A percentile compares a stretch with the other conserved stretches of the same genome.
phyloP scores from a whole-genome alignment of 2,113 vertebrate species.

The Sapayoa aenigma region DNA sequence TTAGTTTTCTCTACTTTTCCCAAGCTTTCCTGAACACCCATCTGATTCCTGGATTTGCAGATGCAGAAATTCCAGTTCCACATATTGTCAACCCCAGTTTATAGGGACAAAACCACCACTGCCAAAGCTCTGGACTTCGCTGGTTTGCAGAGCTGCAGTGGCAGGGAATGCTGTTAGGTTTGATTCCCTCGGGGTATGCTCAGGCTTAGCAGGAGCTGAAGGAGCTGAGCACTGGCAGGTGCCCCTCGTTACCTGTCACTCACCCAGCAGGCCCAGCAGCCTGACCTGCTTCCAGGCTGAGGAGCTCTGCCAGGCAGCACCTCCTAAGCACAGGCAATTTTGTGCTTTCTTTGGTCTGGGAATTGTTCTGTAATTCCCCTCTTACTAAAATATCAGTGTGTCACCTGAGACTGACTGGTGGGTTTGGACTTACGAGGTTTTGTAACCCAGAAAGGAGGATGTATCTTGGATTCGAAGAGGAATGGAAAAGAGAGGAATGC shows the following conservation, averaged over 20 bases:
- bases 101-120: not conserved
- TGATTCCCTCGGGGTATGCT: not conserved
- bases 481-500: not conserved
- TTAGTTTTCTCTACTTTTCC: not conserved
- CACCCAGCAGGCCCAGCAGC: not conserved
- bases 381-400: not conserved
- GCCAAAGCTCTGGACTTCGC: not conserved
- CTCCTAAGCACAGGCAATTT: accelerated
- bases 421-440: not conserved
- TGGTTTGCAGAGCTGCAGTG: not conserved
- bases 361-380: accelerated
- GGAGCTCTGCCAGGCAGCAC: not conserved
- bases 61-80: not conserved
- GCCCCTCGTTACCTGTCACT: not conserved
- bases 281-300: not conserved
- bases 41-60: not conserved
- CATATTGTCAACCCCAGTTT: accelerated
- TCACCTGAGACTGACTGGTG: not conserved
- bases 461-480: accelerated
- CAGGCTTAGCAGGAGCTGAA: not conserved
- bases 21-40: accelerated
- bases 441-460: not conserved
- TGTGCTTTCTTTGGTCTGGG: not conserved
- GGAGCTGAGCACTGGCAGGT: not conserved
- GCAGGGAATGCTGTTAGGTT: not conserved